Percentiles rank a stretch among this genome's conserved stretches.
phyloP scores from a whole-genome alignment of 2,113 vertebrate species.

The Cranoglanis bouderius region DNA sequence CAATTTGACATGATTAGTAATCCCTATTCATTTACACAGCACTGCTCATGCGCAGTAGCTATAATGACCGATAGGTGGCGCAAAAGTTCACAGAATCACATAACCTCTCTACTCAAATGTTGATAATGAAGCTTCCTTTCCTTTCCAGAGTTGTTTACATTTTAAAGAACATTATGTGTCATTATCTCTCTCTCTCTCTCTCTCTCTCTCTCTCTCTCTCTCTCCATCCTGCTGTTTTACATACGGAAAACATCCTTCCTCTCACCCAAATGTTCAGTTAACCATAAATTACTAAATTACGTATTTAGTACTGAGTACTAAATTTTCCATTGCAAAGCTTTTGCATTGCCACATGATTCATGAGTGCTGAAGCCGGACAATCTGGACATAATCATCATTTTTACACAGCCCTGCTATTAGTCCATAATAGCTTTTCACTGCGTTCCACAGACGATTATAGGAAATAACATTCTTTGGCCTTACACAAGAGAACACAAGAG shows the following conservation, averaged over 20 bases:
- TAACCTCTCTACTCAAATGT: background rate
- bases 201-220: background rate
- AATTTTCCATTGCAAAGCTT: background rate
- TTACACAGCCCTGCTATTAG: conserved; percentile 2
- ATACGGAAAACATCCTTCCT: background rate
- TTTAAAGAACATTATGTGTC: background rate
- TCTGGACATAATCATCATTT: conserved; percentile 25
- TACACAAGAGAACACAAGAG: background rate
- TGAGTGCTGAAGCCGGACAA: background rate
- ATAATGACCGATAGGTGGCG: conserved; percentile 8
- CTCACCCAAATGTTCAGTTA: conserved; percentile 1
- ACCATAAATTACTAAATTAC: background rate
- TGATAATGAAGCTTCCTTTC: no score
- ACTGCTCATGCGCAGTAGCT: background rate
- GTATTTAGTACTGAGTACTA: no score
- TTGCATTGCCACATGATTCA: background rate
- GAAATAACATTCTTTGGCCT: background rate
- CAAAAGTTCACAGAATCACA: background rate
- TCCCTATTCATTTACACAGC: background rate
- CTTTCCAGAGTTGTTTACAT: background rate
- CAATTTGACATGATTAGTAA: background rate
- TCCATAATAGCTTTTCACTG: background rate
- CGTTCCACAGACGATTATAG: background rate
- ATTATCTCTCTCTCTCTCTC: background rate
- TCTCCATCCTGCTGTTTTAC: background rate